phyloP scores from a whole-genome alignment of 2,797 vertebrate species.

The Eidolon dupreanum region DNA sequence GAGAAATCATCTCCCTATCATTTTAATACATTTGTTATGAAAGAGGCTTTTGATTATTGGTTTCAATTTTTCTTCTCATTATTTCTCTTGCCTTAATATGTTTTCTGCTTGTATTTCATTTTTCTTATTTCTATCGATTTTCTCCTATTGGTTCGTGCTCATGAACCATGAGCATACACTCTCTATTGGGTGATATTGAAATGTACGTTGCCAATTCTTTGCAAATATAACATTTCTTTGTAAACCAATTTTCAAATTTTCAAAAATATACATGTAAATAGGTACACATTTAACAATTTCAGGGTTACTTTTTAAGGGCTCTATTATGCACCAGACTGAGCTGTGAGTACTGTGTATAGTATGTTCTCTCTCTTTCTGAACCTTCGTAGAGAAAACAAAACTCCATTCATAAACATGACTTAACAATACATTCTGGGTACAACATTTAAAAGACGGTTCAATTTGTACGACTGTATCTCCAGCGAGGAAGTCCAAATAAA shows the following conservation, averaged over 20 bases:
- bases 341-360: not conserved
- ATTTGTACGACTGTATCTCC: slow-evolving; percentile 56
- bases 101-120: not conserved
- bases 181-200: not conserved
- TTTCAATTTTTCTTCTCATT: not conserved
- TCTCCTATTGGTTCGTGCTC: not conserved
- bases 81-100: not conserved
- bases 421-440: slow-evolving; percentile 40
- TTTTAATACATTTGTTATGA: not conserved
- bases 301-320: not conserved
- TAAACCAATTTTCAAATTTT: not conserved
- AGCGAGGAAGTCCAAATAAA: slow-evolving; percentile 76
- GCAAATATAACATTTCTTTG: slow-evolving; percentile 1
- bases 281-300: not conserved
- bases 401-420: slow-evolving; percentile 65
- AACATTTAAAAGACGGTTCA: slow-evolving; percentile 46
- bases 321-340: not conserved
- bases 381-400: slow-evolving; percentile 60
- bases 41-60: not conserved
- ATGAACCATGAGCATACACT: not conserved
- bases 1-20: not conserved
- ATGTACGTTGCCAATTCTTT: not conserved
- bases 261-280: not conserved
- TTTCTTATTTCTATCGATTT: not conserved
- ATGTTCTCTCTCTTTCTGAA: not conserved